Conservation (phyloP, 2,113 vertebrate species). For the Stegastes partitus region DNA sequence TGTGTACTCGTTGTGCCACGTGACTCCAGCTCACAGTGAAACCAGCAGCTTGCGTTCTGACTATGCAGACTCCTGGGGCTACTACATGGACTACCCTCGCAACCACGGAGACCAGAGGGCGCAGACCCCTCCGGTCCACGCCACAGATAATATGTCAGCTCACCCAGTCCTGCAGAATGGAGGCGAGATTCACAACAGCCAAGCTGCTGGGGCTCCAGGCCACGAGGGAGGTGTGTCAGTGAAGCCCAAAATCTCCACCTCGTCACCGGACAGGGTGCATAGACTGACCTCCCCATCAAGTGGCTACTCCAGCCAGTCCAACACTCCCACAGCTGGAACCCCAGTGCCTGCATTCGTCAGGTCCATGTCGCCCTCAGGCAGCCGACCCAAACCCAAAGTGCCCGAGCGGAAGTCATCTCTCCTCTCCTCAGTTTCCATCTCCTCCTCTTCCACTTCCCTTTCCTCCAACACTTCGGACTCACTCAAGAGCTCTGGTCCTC, state of each 20-base stretch:
- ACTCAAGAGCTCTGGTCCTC: constrained; percentile 76
- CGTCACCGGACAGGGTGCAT: constrained; percentile 93
- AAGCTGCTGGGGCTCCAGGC: constrained; percentile 71
- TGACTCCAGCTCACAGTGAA: constrained; percentile 94
- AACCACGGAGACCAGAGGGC: constrained; percentile 81
- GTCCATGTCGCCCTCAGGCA: constrained; percentile 88
- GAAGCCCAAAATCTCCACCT: constrained; percentile 86
- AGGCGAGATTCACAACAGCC: constrained; percentile 73
- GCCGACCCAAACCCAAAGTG: constrained; percentile 91
- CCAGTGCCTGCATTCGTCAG: constrained; percentile 92
- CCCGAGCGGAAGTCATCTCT: constrained; percentile 98
- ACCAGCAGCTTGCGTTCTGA: constrained; percentile 95
- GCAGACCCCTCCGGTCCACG: constrained; percentile 72
- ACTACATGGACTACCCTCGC: constrained; percentile 89
- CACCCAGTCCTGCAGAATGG: constrained; percentile 79
- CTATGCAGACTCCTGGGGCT: constrained; percentile 95
- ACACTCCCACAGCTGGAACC: constrained; percentile 95
- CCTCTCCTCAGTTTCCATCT: constrained; percentile 91
- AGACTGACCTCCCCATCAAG: constrained; percentile 96
- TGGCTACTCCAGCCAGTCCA: constrained; percentile 98
- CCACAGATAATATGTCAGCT: constrained; percentile 60
- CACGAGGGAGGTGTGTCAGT: constrained; percentile 65
- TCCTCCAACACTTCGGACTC: constrained; percentile 95
- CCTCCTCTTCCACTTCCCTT: constrained; percentile 96
- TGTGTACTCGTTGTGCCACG: constrained; percentile 89